phyloP scores from a whole-genome alignment of 30 jellyfish, hydroid and myxozoan species.

The Cassiopea xamachana region DNA sequence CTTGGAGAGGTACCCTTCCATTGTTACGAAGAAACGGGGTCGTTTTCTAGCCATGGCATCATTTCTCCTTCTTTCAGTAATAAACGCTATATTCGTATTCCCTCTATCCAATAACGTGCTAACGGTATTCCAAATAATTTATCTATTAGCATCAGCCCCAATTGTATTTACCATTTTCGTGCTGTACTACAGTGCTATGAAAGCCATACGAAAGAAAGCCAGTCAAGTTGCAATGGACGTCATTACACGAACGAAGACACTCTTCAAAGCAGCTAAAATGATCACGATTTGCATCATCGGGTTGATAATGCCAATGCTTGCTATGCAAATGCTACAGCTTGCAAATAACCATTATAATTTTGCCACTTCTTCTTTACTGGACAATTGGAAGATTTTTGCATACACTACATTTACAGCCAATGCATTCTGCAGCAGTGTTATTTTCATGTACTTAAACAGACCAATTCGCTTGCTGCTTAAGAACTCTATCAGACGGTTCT shows the following conservation, averaged over 20 bases:
- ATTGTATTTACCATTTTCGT: neutral
- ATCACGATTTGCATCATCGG: neutral
- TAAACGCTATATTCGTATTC: neutral
- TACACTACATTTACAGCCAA: neutral
- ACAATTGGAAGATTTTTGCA: neutral
- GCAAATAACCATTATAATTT: neutral
- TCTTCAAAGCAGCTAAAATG: neutral
- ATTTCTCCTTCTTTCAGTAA: neutral
- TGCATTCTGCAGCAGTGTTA: neutral
- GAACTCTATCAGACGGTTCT: neutral
- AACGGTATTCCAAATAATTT: neutral
- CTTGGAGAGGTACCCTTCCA: neutral
- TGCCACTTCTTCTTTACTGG: neutral
- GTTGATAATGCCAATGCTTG: neutral
- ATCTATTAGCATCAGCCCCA: too few relatives aligned
- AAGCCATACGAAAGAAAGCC: neutral
- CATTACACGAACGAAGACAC: neutral
- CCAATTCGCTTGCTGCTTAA: neutral
- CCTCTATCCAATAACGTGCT: neutral
- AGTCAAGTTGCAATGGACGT: neutral
- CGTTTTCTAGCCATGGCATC: neutral
- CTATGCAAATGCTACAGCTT: neutral
- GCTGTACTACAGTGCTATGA: neutral
- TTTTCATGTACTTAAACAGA: neutral
- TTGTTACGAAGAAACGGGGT: conserved; percentile 5